Evolutionary conservation across 2,113 vertebrate genomes (phyloP).

Genomic region (Thryonomys swinderianus): DNA sequence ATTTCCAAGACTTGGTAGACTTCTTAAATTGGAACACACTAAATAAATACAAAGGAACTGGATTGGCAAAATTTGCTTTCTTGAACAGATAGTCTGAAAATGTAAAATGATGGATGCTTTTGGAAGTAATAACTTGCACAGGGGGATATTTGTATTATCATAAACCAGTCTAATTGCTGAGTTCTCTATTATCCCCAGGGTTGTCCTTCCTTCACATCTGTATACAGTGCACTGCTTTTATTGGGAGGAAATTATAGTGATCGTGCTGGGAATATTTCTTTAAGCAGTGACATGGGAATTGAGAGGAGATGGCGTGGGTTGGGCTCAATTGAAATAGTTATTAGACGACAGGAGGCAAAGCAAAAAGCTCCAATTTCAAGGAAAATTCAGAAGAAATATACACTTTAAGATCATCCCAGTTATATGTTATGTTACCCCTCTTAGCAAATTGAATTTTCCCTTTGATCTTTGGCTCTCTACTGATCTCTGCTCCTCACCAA

Average conservation of each 20-base stretch:
- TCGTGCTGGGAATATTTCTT: background rate
- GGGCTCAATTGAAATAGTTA: background rate
- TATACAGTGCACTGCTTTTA: background rate
- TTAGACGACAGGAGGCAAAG: background rate
- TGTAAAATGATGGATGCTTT: background rate
- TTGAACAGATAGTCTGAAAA: background rate
- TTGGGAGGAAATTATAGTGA: background rate
- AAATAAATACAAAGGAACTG: conserved; percentile 12
- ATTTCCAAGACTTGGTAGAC: background rate
- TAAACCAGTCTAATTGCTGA: background rate
- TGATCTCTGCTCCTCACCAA: background rate
- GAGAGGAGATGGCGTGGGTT: background rate
- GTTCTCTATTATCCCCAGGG: background rate
- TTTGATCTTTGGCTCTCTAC: background rate
- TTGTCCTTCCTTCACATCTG: background rate
- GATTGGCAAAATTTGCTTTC: background rate
- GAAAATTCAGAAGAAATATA: background rate
- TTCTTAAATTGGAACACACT: background rate
- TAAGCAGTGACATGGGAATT: background rate
- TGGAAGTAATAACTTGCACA: background rate
- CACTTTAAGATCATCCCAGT: background rate
- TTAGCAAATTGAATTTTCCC: background rate
- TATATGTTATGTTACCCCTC: background rate
- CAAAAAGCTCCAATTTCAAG: background rate
- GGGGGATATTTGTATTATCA: background rate